Percentiles rank a stretch among this genome's conserved stretches.
Evolutionary conservation across 2,113 vertebrate species (phyloP).

Genomic region (Ifrita kowaldi): DNA sequence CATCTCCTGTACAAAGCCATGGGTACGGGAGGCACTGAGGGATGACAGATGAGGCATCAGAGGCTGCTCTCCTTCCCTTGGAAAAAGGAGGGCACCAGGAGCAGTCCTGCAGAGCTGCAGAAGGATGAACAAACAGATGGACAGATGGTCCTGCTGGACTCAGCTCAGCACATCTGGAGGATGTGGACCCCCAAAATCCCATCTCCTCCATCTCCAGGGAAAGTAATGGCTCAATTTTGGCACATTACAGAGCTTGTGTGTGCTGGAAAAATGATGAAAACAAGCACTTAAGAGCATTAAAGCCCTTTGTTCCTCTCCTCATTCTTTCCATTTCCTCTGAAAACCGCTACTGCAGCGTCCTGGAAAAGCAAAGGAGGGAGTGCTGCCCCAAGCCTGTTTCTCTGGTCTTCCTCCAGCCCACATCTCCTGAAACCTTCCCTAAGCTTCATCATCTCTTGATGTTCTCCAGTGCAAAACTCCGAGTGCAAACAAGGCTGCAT

Average conservation of each 20-base stretch:
- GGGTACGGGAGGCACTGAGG: neutral
- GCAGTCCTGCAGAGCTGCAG: neutral
- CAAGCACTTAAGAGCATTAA: slow-evolving; percentile 19
- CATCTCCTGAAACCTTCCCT: neutral
- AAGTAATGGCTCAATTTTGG: neutral
- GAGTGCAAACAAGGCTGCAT: neutral
- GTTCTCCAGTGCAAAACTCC: neutral
- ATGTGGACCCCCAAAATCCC: neutral
- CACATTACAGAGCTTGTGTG: neutral
- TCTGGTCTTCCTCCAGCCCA: neutral
- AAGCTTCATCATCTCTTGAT: neutral
- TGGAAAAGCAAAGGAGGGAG: neutral
- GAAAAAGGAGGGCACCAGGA: neutral
- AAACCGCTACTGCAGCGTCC: neutral
- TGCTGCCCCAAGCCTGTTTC: neutral
- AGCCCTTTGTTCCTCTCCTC: slow-evolving; percentile 30
- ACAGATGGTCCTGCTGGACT: neutral
- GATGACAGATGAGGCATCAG: neutral
- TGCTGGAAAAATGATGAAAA: neutral
- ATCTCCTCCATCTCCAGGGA: neutral
- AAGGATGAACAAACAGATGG: neutral
- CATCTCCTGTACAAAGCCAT: neutral
- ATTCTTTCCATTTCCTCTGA: slow-evolving; percentile 48
- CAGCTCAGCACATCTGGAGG: neutral
- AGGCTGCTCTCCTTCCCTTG: neutral